Evolutionary conservation across 1,140 invertebrate genomes (phyloP).

Genomic region (Heterodera carotae): DNA sequence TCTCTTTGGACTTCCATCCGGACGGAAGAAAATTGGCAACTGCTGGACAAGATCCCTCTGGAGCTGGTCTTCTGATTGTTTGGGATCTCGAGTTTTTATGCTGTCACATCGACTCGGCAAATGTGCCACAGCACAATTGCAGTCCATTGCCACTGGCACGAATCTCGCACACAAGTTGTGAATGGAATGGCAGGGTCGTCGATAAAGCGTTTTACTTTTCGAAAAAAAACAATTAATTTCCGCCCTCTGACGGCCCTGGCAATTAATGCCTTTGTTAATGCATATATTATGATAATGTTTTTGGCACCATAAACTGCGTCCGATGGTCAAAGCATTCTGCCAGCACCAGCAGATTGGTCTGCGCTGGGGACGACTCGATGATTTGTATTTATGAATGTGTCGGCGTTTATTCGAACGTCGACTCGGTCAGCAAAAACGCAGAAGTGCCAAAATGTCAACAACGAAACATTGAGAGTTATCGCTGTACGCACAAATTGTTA

Average conservation of each 20-base stretch:
- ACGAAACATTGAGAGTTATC: constrained; percentile 23
- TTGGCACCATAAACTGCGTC: constrained; percentile 34
- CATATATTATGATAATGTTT: not conserved
- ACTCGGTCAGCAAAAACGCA: constrained; percentile 2
- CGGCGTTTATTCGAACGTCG: constrained; percentile 13
- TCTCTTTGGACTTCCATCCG: constrained; percentile 33
- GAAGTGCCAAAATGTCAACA: not conserved
- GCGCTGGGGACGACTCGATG: constrained; percentile 34
- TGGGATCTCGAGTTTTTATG: constrained; percentile 30
- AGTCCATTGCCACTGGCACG: constrained; percentile 29
- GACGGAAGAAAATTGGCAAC: constrained; percentile 28
- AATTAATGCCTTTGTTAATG: too few species aligned
- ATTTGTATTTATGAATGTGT: constrained; percentile 39
- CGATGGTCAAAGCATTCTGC: constrained; percentile 22
- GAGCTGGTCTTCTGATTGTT: constrained; percentile 32
- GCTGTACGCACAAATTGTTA: constrained; percentile 32
- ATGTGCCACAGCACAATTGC: not conserved
- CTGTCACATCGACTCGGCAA: not conserved
- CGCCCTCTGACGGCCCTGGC: too few species aligned
- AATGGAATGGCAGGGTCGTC: too few species aligned
- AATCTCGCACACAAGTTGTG: constrained; percentile 32
- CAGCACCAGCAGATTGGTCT: constrained; percentile 18
- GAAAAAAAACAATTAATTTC: too few species aligned
- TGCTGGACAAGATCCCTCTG: constrained; percentile 29
- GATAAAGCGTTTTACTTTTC: too few species aligned